Percentiles rank a stretch among this genome's conserved stretches.
Conservation (phyloP, 2,797 vertebrate species). For the Cacajao melanocephalus region DNA sequence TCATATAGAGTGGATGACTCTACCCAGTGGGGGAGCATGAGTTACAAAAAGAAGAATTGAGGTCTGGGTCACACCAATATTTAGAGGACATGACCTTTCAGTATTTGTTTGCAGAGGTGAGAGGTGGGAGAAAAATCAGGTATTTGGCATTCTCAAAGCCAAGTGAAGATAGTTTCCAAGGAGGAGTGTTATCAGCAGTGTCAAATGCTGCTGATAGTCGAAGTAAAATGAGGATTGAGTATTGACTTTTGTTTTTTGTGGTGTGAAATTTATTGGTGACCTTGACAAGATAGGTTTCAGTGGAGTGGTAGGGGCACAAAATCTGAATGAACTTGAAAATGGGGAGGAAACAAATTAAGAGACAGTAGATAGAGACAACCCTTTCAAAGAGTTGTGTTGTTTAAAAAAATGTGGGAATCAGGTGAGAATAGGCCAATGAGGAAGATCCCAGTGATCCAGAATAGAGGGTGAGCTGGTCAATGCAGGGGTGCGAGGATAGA, state of each 20-base stretch:
- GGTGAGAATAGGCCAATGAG: neutral
- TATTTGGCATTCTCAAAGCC: neutral
- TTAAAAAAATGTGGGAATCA: neutral
- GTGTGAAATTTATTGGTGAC: neutral
- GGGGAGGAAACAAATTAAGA: neutral
- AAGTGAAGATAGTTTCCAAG: neutral
- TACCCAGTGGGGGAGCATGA: neutral
- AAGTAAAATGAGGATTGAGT: neutral
- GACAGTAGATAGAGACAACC: neutral
- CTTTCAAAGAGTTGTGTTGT: neutral
- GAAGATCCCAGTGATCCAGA: neutral
- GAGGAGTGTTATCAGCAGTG: neutral
- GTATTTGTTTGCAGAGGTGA: neutral
- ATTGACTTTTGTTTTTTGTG: neutral
- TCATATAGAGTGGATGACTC: neutral
- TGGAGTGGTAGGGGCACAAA: neutral
- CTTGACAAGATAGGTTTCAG: neutral
- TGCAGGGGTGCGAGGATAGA: neutral
- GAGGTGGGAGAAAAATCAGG: neutral
- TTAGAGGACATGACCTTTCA: neutral
- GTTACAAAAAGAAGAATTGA: neutral
- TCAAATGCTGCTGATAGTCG: neutral
- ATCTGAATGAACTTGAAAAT: neutral
- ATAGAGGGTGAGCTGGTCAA: neutral
- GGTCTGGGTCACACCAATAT: neutral